These are phyloP conservation scores for Cuculus canorus DNA, from an alignment of 2,797 vertebrate species.

Conservation along the genomic window DNA sequence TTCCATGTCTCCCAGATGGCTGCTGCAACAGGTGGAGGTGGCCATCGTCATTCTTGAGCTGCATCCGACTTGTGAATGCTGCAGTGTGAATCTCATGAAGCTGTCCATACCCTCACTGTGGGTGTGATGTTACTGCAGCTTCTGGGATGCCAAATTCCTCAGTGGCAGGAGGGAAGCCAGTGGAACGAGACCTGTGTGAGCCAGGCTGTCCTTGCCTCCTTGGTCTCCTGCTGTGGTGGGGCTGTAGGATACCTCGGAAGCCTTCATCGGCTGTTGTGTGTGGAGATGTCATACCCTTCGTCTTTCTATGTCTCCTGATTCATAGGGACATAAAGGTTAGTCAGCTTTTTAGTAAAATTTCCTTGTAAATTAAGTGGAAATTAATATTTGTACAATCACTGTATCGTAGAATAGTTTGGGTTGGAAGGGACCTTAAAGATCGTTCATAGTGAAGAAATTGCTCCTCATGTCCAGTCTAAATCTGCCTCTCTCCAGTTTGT, in stretches of 20 bases:
- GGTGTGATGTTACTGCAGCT: background rate
- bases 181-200: background rate
- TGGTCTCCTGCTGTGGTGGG: background rate
- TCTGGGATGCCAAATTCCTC: background rate
- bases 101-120: background rate
- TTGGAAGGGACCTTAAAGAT: too few relatives aligned
- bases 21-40: background rate
- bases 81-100: background rate
- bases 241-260: background rate
- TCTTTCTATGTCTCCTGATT: background rate
- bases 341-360: background rate
- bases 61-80: background rate
- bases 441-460: too few relatives aligned
- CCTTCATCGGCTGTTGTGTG: fast-evolving
- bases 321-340: background rate
- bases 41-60: background rate
- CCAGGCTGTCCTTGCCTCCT: background rate
- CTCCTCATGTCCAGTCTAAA: too few relatives aligned
- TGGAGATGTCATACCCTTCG: background rate
- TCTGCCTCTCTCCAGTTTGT: too few relatives aligned
- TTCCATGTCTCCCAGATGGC: background rate
- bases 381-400: background rate
- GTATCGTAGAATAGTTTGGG: too few relatives aligned
- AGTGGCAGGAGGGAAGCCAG: background rate
- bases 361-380: background rate